Conservation (phyloP, 2,888 invertebrate genomes). For the Tetragnatha montana region DNA sequence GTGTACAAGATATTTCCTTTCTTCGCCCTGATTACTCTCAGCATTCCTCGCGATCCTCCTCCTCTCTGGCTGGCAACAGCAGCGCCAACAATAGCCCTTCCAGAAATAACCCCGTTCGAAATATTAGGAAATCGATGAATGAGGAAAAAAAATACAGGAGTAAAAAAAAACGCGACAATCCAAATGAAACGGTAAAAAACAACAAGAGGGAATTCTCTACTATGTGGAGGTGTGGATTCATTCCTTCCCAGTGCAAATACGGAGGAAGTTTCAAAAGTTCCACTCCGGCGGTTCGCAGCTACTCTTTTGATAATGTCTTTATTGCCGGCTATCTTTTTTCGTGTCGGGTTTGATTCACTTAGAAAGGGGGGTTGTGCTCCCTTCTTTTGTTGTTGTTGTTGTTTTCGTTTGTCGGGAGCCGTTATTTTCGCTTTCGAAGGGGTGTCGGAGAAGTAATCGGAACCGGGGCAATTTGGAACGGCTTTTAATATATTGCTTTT, state of each 20-base stretch:
- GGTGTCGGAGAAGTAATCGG: background rate
- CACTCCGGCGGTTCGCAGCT: background rate
- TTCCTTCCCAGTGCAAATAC: background rate
- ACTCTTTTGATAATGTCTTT: conserved; percentile 6
- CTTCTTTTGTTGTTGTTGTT: background rate
- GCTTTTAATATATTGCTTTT: background rate
- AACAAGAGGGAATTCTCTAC: background rate
- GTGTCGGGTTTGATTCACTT: background rate
- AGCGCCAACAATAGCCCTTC: conserved; percentile 19
- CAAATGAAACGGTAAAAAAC: conserved; percentile 1
- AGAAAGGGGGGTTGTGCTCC: background rate
- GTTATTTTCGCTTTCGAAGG: background rate
- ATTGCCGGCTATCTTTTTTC: background rate
- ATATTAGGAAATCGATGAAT: conserved; percentile 32
- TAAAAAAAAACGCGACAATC: background rate
- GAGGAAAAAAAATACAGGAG: conserved; percentile 4
- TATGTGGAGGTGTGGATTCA: background rate
- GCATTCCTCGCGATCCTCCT: background rate
- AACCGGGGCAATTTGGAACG: background rate
- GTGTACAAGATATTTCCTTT: background rate
- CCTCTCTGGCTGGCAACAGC: background rate
- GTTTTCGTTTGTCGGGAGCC: background rate
- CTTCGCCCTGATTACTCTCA: background rate
- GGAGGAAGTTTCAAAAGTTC: conserved; percentile 6
- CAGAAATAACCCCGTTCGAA: conserved; percentile 25